Conservation (phyloP, 1,140 invertebrate genomes). For the Bursaphelenchus mucronatus region DNA sequence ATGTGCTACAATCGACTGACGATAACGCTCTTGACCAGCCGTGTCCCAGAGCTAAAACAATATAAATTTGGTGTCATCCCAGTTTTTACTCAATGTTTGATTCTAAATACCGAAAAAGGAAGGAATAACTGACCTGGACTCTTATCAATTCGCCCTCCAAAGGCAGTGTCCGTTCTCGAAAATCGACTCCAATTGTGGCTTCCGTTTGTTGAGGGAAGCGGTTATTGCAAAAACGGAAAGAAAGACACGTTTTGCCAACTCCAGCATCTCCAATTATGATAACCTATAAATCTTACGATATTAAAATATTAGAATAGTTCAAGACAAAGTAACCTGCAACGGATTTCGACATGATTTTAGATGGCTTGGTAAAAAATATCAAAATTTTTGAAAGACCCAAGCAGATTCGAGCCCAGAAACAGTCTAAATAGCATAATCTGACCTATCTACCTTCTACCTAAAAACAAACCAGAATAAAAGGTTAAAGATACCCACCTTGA, state of each 20-base stretch:
- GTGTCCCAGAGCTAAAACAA: constrained; percentile 68
- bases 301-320: too few relatives aligned
- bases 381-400: too few relatives aligned
- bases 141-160: constrained; percentile 73
- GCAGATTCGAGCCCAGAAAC: too few relatives aligned
- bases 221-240: constrained; percentile 74
- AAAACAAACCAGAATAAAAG: too few relatives aligned
- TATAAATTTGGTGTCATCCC: constrained; percentile 66
- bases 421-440: too few relatives aligned
- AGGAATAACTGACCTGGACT: constrained; percentile 63
- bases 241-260: constrained; percentile 78
- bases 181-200: constrained; percentile 79
- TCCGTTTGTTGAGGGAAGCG: constrained; percentile 74
- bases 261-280: constrained; percentile 77
- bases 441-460: too few relatives aligned
- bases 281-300: constrained; percentile 67
- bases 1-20: constrained; percentile 75
- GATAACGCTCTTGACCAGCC: constrained; percentile 68
- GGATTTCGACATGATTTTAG: too few relatives aligned
- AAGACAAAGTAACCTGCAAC: too few relatives aligned
- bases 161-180: constrained; percentile 71
- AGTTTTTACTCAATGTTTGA: constrained; percentile 65
- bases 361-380: too few relatives aligned
- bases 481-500: too few relatives aligned
- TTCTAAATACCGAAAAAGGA: constrained; percentile 66